phyloP scores from a whole-genome alignment of 1,140 invertebrate species.

The Apis florea region DNA sequence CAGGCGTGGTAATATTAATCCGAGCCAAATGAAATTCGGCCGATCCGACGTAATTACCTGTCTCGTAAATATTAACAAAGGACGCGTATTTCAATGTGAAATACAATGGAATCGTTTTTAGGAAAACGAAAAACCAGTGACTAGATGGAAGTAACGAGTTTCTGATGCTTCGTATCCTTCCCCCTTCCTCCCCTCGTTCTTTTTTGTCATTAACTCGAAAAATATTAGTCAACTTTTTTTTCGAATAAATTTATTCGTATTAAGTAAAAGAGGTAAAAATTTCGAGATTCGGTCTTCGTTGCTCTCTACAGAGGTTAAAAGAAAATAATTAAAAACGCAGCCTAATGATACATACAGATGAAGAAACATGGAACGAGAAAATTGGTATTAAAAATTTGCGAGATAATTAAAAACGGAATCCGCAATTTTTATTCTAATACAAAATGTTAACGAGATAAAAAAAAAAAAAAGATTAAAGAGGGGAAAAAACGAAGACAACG shows the following conservation, averaged over 20 bases:
- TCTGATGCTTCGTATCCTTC: neutral
- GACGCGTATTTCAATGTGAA: neutral
- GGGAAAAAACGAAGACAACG: too few relatives aligned
- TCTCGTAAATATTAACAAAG: conserved; percentile 14
- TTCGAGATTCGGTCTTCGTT: neutral
- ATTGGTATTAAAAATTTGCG: neutral
- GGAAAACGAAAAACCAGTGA: neutral
- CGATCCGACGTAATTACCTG: neutral
- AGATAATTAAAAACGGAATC: neutral
- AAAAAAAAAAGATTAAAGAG: too few relatives aligned
- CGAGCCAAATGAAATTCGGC: conserved; percentile 1
- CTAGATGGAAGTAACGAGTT: conserved; percentile 1
- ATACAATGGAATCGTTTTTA: conserved; percentile 1
- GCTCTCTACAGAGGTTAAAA: too few relatives aligned
- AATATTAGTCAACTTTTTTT: neutral
- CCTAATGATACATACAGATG: too few relatives aligned
- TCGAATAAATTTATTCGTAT: neutral
- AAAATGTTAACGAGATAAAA: too few relatives aligned
- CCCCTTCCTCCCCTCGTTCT: neutral
- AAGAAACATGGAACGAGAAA: neutral
- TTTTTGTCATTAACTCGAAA: neutral
- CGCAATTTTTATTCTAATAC: too few relatives aligned
- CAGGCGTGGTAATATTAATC: conserved; percentile 3
- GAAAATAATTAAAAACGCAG: neutral
- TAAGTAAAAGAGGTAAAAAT: neutral